Evolutionary conservation across 2,113 vertebrate genomes (phyloP).

Genomic region (Myrmecophaga tridactyla): DNA sequence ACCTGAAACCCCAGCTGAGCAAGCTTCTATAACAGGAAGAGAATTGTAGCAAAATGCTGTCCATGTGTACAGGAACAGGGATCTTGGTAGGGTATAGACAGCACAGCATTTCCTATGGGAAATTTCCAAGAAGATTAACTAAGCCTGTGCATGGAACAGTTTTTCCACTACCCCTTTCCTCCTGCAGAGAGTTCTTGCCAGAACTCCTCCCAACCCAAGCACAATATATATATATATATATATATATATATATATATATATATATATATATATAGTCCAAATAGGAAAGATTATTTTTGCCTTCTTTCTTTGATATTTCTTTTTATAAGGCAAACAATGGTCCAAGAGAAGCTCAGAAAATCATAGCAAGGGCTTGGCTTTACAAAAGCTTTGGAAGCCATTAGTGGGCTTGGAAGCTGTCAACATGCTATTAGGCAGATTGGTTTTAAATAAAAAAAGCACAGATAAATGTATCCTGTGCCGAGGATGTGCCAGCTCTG

Average conservation of each 20-base stretch:
- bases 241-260: background rate
- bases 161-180: background rate
- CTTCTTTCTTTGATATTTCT: background rate
- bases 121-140: background rate
- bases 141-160: background rate
- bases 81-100: background rate
- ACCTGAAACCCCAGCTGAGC: background rate
- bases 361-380: slow-evolving; percentile 1
- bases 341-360: background rate
- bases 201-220: background rate
- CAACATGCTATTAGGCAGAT: background rate
- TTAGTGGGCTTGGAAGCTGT: background rate
- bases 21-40: background rate
- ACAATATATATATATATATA: background rate
- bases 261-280: background rate
- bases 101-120: background rate
- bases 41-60: background rate
- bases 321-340: background rate
- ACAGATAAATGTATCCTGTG: background rate
- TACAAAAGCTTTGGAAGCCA: slow-evolving; percentile 15
- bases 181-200: background rate
- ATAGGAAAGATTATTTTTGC: background rate
- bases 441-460: background rate
- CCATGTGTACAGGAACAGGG: background rate
- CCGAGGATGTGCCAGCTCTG: background rate